Evolutionary conservation across 2,888 invertebrate species (phyloP).

Genomic region (Tridacna gigas): DNA sequence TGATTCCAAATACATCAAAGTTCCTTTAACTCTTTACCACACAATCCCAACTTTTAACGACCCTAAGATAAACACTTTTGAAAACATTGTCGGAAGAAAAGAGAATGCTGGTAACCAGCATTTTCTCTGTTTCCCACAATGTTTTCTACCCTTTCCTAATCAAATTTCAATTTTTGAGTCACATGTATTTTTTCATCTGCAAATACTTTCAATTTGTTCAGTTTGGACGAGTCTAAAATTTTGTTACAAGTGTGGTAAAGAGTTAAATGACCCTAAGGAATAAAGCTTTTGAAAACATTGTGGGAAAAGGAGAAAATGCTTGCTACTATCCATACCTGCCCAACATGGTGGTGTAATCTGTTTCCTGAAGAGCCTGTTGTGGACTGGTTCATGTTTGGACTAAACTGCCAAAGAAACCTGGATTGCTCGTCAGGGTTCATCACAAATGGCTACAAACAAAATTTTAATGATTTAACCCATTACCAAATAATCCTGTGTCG

Average conservation of each 20-base stretch:
- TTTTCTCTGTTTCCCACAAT: too few species aligned
- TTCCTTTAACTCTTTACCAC: too few species aligned
- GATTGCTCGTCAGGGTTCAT: background rate
- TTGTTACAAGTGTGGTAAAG: too few species aligned
- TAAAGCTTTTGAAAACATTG: background rate
- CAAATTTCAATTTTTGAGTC: background rate
- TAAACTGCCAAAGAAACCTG: slow-evolving; percentile 24
- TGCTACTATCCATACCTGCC: slow-evolving; percentile 43
- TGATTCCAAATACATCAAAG: too few species aligned
- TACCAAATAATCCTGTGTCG: too few species aligned
- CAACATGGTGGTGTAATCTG: slow-evolving; percentile 56
- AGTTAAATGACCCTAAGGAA: background rate
- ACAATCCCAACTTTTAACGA: too few species aligned
- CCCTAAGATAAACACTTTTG: background rate
- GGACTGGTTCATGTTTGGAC: slow-evolving; percentile 39
- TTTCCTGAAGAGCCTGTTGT: slow-evolving; percentile 33
- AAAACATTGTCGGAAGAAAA: background rate
- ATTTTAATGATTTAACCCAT: too few species aligned
- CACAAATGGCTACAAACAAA: too few species aligned
- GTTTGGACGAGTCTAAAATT: too few species aligned
- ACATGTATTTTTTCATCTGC: too few species aligned
- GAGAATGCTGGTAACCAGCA: background rate
- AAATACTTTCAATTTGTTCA: too few species aligned
- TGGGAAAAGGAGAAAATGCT: background rate
- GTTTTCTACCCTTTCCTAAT: background rate